Percentiles rank a stretch among this genome's conserved stretches.
Evolutionary conservation across 1,140 invertebrate genomes (phyloP).

Genomic region (Trinorchestia longiramus): DNA sequence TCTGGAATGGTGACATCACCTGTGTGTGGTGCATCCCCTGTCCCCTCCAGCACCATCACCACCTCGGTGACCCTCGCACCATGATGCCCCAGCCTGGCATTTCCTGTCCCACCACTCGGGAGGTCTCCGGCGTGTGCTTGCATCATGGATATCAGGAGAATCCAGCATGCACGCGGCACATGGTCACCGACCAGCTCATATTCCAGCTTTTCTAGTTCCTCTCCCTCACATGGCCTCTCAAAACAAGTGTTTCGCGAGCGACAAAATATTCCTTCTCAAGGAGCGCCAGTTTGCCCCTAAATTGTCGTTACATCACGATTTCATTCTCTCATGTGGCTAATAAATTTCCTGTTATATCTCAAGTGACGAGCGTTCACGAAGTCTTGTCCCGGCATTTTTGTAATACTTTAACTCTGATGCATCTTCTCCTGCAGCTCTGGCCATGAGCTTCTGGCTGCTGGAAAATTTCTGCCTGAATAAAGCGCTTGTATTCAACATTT

Average conservation of each 20-base stretch:
- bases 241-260: neutral
- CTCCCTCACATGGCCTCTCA: neutral
- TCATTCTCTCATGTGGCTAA: neutral
- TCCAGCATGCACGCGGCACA: neutral
- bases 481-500: no score
- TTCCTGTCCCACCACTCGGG: neutral
- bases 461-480: no score
- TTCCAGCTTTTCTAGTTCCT: neutral
- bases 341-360: no score
- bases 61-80: neutral
- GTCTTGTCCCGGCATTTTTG: no score
- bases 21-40: no score
- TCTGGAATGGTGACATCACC: no score
- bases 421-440: no score
- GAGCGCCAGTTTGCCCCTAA: no score
- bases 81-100: constrained; percentile 22
- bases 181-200: neutral
- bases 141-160: neutral
- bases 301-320: neutral
- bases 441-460: no score
- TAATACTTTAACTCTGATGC: no score
- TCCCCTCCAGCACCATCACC: neutral
- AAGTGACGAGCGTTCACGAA: no score
- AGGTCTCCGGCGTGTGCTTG: neutral
- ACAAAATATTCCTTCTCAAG: neutral